phyloP scores from a whole-genome alignment of 2,888 invertebrate species.

The Gastracanthus pulcherrimus region DNA sequence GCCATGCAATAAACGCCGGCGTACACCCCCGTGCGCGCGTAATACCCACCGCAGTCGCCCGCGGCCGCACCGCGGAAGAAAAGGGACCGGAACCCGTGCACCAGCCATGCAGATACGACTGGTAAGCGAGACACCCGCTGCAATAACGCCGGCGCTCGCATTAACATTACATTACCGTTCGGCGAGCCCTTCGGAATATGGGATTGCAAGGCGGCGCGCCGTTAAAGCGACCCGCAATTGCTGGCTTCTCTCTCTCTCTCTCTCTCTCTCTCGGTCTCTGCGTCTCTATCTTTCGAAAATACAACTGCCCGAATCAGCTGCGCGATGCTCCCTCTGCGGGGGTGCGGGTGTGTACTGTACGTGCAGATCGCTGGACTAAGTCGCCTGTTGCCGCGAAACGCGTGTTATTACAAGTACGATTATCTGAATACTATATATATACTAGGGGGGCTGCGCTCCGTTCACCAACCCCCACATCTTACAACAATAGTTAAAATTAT shows the following conservation, averaged over 20 bases:
- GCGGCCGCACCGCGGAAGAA: slow-evolving; percentile 17
- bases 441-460: no score
- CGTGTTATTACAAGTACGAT: slow-evolving; percentile 60
- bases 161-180: slow-evolving; percentile 55
- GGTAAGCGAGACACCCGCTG: background rate
- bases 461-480: no score
- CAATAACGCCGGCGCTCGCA: slow-evolving; percentile 30
- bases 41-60: background rate
- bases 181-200: slow-evolving; percentile 44
- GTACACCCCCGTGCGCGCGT: background rate
- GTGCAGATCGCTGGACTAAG: no score
- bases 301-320: no score
- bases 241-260: background rate
- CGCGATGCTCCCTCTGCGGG: no score
- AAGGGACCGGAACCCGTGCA: background rate
- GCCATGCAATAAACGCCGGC: slow-evolving; percentile 13
- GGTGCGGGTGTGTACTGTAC: no score
- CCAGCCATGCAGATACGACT: slow-evolving; percentile 6
- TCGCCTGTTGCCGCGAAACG: slow-evolving; percentile 56
- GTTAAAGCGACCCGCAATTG: slow-evolving; percentile 24
- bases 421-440: slow-evolving; percentile 62
- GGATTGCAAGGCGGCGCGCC: slow-evolving; percentile 33
- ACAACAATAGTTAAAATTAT: no score
- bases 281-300: slow-evolving; percentile 28
- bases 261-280: no score